Evolutionary conservation across 1,140 invertebrate genomes (phyloP), one percentile per base, ranked within the genome.

Genomic region (Procambarus virginalis): DNA sequence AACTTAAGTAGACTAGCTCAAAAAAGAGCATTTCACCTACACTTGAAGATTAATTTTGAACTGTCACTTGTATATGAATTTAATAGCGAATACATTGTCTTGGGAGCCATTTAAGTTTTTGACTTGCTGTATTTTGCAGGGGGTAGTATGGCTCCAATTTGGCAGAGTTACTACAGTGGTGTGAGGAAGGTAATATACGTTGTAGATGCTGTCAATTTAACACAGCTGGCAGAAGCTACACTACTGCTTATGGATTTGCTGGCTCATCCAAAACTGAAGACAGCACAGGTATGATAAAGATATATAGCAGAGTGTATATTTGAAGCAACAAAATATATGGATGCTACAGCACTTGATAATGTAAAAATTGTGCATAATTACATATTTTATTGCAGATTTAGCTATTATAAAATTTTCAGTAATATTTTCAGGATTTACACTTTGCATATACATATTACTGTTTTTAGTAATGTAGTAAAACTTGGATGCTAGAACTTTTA

Each of bases 121-220:
- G 60, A 17, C 60, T 17, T 17, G 10, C 12, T 64, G 60, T 17
- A 20, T 49, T 48, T 82, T 60, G 34, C 81, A 92, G 91, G 91
- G 51, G 91, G 91, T 14, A 86, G 83, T 80, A 92, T 92, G 91
- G 85, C 89, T n/a, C 89, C 89, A 73, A 88, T 92, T 17, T 92
- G 91, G 91, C 89, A 78, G 45, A 92, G 86, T 49, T 92, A 92
- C 75, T 92, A 85, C 73, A 45, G 81, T 9, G 86, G 89, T 49
- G 85, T 91, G 34, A 60, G 68, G 20, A 90, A 85, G 51, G 55
- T 92, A 34, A 68, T 92, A 60, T 92, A 91, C 48, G 91, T 91
- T 6, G 84, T 91, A 46, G 89, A 91, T 89, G 89, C 82, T 14
- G 81, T 83, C 9, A 92, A 92, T 45, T 22, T 91, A 64, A 91